Conservation (phyloP, 2,797 vertebrate genomes). For the Lacerta bilineata region DNA sequence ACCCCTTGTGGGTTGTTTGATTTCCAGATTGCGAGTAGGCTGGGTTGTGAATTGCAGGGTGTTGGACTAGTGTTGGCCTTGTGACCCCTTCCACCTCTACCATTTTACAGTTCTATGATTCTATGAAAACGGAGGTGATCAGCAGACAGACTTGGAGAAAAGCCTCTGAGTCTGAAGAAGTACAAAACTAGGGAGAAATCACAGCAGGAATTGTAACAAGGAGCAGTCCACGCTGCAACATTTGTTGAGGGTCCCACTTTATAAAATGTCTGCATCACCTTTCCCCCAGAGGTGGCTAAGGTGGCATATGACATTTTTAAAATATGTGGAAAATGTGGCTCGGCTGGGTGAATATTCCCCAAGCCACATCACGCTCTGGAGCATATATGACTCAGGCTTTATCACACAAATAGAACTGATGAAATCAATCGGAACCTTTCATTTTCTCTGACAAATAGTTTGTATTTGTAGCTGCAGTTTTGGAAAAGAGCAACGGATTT, state of each 20-base stretch:
- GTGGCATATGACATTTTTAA: neutral
- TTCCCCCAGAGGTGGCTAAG: neutral
- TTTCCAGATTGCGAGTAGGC: too few relatives aligned
- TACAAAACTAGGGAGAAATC: neutral
- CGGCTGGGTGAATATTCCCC: conserved; percentile 7
- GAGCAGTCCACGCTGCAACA: neutral
- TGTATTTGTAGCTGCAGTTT: conserved; percentile 2
- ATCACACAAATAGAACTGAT: neutral
- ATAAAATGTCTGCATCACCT: neutral
- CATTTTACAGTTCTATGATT: too few relatives aligned
- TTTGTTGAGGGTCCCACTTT: too few relatives aligned
- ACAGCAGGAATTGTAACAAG: too few relatives aligned
- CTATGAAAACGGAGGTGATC: neutral
- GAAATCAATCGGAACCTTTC: conserved; percentile 33
- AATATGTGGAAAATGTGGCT: neutral
- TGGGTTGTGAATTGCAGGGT: too few relatives aligned
- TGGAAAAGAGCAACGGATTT: neutral
- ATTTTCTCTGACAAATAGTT: conserved; percentile 30
- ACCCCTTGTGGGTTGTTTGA: too few relatives aligned
- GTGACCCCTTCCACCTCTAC: too few relatives aligned
- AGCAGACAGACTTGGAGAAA: neutral
- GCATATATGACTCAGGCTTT: neutral
- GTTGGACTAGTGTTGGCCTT: too few relatives aligned
- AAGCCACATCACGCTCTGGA: neutral
- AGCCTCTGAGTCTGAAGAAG: neutral